Evolutionary conservation across 2,797 vertebrate genomes (phyloP), one percentile per base, ranked within the genome.

Genomic region (Brachyrhaphis roseni): DNA sequence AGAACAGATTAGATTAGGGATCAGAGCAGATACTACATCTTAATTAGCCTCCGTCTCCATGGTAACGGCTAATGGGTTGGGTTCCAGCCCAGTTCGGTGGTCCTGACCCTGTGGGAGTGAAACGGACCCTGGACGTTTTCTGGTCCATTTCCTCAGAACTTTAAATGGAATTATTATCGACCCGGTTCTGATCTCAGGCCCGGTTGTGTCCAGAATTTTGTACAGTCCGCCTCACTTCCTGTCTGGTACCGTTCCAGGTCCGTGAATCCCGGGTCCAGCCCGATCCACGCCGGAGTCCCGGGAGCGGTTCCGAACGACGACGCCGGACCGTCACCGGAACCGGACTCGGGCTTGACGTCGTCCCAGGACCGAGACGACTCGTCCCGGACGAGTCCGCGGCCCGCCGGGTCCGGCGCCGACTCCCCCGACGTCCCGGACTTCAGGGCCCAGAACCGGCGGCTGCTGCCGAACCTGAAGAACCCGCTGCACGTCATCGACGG

Each of bases 401-500:
- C 34, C 4, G 47, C 71, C 5, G 74, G 47, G 31, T 20, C 78
- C 13, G 83, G 23, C 16, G 3, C 79, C 3, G 88, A 92, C 8
- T n/a, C 82, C 1, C 71, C 80, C 0, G 92, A 94, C 20, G 71
- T 91, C 0, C 87, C 82, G 8, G 92, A 92, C 7, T 91, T 93
- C 46, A 55, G 76, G 66, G 75, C 90, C 12, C 97, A 97, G 87
- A 97, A 98, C 87, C 93, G 95, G 1, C 95, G 97, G 5, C 88
- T 97, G 36, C 94, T 98, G 70, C 96, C 95, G 0, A 92, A 95
- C 45, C 79, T 90, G 62, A 96, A 94, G 86, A 97, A 97, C 66
- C 96, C 97, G 0, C 86, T 97, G 18, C 97, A 97, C 11, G 88
- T 97, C 46, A 94, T 98, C 1, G 97, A 98, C 0, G 97, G 97